Base-by-base conservation (phyloP, 2,888 invertebrate species). In the Tenthredo amoena region DNA sequence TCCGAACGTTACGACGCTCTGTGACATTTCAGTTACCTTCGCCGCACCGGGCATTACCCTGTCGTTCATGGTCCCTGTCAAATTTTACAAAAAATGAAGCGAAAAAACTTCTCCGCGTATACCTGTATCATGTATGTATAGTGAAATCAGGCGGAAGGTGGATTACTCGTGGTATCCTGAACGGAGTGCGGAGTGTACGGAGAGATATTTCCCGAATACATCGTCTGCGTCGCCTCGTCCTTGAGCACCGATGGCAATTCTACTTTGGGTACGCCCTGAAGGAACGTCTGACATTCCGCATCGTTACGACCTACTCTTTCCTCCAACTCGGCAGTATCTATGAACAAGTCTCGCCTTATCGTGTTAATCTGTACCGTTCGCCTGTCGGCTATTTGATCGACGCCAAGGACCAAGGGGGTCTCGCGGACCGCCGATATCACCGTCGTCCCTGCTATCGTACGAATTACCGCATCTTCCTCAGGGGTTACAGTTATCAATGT, bases 401-500 rank as follows among this genome's bases (percentile, higher is more conserved):
- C 84, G 5, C 87, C 87, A 1, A 89, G 81, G 47, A 86, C 47
- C 18, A 90, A 84, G 0, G 86, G 85, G 2, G 84, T 76, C 7
- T 87, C 87, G 4, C 84, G 55, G 0, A 71, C 12, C 31, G 88
- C 88, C 4, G 91, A 91, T 31, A 91, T 68, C 10, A 84, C 74
- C 0, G 86, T 85, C 2, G 82, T 84, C 0, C 86, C 82, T 0
- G 86, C 82, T 65, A 91, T 89, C 85, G 90, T 89, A 47, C 91
- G 88, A 55, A 91, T 87, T 3, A 85, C 87, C 34, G 88, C 89
- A 85, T 89, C 87, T 7, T 90, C 88, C 62, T 90, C 88, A 1
- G 91, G 89, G 0, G 90, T 91, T 71, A 91, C 87, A 0, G 89
- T 89, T n/a, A 90, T 84, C 21, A 88, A 84, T 0, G 91, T 91